A percentile compares a stretch with the other conserved stretches of the same genome.
Evolutionary conservation across 2,888 invertebrate genomes (phyloP).

Genomic region (Melanargia galathea): DNA sequence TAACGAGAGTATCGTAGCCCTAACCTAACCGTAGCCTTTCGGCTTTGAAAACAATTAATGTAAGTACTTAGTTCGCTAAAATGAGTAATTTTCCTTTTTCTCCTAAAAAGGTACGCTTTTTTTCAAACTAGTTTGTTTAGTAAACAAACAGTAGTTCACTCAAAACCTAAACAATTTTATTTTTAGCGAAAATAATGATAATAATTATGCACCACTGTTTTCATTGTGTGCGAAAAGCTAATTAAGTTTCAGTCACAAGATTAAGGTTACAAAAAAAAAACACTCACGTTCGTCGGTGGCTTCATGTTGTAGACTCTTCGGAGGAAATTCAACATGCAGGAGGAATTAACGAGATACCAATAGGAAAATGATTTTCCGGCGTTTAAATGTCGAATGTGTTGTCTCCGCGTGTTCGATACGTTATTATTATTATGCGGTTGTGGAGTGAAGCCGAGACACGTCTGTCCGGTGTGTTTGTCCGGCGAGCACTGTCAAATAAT

Average conservation of each 20-base stretch:
- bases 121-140: too few relatives aligned
- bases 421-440: slow-evolving; percentile 48
- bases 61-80: too few relatives aligned
- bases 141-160: too few relatives aligned
- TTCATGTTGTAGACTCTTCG: slow-evolving; percentile 72
- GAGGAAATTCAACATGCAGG: slow-evolving; percentile 65
- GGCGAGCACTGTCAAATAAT: slow-evolving; percentile 67
- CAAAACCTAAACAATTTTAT: not conserved
- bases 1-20: too few relatives aligned
- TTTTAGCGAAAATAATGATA: not conserved
- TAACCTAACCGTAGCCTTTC: too few relatives aligned
- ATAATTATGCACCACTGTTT: not conserved
- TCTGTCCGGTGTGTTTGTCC: slow-evolving; percentile 53
- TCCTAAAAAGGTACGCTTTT: too few relatives aligned
- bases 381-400: not conserved
- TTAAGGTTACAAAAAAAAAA: slow-evolving; percentile 30
- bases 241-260: not conserved
- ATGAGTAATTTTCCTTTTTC: too few relatives aligned
- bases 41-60: too few relatives aligned
- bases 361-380: slow-evolving; percentile 27
- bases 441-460: slow-evolving; percentile 63
- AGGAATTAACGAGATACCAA: slow-evolving; percentile 12
- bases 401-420: slow-evolving; percentile 43
- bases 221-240: not conserved
- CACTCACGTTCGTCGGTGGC: slow-evolving; percentile 74